Base-by-base conservation (phyloP, 2,888 invertebrate species). In the Nemotelus nigrinus region DNA sequence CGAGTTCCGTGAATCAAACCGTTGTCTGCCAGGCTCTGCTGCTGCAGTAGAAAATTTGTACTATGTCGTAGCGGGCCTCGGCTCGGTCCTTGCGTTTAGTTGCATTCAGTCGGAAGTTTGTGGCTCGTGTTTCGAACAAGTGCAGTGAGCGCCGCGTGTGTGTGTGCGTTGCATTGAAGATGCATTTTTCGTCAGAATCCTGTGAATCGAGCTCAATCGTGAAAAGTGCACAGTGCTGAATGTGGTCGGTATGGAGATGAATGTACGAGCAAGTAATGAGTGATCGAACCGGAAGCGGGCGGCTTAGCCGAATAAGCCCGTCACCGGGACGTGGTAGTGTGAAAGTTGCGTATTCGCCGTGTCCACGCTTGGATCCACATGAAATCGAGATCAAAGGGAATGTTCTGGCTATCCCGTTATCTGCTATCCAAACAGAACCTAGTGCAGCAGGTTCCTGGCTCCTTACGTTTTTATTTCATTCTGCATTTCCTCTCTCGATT, bases 361-460 rank as follows among this genome's bases (percentile, higher is more conserved):
- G 87, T 81, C 87, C 87, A 57, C 84, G 85, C 81, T 84, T 84
- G 39, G 87, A 87, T 81, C 85, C 85, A 53, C 85, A 86, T 77
- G 86, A 87, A 80, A 83, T 85, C 71, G 83, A 85, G 55, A 80
- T 84, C 82, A 81, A 82, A 45, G 83, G 86, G 77, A 87, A 86
- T 78, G 86, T 86, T 79, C 82, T 87, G 77, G 87, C 87, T 80
- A 87, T 87, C 80, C 87, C 87, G 70, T 85, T 87, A 85, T 87
- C 87, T 78, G 84, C 87, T 75, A 82, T 87, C 80, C 85, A 87
- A 76, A 84, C 85, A 82, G 86, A 85, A 80, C 84, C 83, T 78
- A 80, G 82, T 79, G 55, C 70, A 3, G 81, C 83, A 83, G 83
- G 83, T 84, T 78, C 63, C 55, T 65, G 65, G 10, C 50, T 74